These are phyloP conservation scores for Gnathonemus longibarbis DNA, from an alignment of 2,113 vertebrate genomes.

Conservation along the genomic window DNA sequence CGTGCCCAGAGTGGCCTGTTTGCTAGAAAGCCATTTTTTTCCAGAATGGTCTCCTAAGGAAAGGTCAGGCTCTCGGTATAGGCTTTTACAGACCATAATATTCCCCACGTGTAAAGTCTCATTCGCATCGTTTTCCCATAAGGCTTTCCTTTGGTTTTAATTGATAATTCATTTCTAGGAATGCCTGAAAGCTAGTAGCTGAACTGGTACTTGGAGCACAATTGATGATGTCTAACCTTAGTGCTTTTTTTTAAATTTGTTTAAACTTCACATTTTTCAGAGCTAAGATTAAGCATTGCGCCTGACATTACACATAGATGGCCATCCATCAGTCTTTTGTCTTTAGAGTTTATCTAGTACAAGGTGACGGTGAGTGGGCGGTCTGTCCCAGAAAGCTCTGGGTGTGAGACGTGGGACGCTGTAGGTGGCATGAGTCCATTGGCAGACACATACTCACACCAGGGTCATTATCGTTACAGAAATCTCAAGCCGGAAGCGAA, in stretches of 20 bases:
- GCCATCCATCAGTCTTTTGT: not conserved
- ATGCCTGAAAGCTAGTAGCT: not conserved
- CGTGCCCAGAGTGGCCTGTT: not conserved
- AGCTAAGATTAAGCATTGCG: not conserved
- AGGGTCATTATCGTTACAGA: not conserved
- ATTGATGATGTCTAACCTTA: not conserved
- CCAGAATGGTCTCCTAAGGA: not conserved
- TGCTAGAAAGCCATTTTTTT: conserved; percentile 3
- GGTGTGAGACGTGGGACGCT: not conserved
- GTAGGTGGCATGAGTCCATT: not conserved
- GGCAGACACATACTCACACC: not conserved
- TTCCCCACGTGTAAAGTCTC: not conserved
- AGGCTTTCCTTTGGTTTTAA: conserved; percentile 1
- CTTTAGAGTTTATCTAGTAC: not conserved
- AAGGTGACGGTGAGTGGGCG: not conserved
- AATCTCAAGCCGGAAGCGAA: not conserved
- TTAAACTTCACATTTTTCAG: not conserved
- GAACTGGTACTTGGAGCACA: not conserved
- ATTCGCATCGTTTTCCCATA: not conserved
- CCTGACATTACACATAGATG: not conserved
- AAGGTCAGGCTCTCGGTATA: not conserved
- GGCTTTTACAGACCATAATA: not conserved
- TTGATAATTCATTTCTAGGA: not conserved
- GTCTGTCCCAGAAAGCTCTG: not conserved
- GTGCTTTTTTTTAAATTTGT: not conserved